Base-by-base conservation (phyloP, 2,797 vertebrate genomes). In the Emydoidea blandingii region DNA sequence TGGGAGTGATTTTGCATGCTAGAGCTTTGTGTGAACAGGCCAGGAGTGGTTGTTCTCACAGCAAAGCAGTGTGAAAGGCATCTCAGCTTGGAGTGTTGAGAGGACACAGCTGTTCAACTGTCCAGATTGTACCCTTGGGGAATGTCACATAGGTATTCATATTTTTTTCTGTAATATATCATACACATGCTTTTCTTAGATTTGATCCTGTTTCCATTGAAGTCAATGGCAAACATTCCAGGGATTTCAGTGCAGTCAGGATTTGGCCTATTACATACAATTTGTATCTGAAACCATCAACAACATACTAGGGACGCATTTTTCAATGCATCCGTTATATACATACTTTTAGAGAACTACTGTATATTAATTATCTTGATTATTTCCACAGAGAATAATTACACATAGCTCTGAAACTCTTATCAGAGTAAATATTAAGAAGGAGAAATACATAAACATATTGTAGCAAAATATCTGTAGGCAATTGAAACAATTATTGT, bases 331-430 rank as follows among this genome's bases (percentile, higher is more conserved):
- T 52, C 52, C 19, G 91, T 84, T 93, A 12, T 5, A 62, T 92
- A 16, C 6, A 56, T 78, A 91, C 74, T 83, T 93, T 96, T 96
- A 81, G 85, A 53, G 6, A 90, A 97, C 54, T 53, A 50, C 11
- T 92, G 31, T 83, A 85, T 95, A 92, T 86, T 95, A 31, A 94
- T 80, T 93, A 90, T 93, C 53, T 62, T 86, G 65, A 92, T 96
- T 96, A 92, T 94, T 96, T 97, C 91, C 95, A 88, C 5, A 65
- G 79, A 95, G 85, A 93, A 94, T 94, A 96, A 94, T 96, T 98
- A 97, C 91, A 53, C 7, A 82, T 57, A 91, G 37, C 65, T 93
- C 83, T 92, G 62, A 94, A 96, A 76, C 54, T 88, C 62, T 95
- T 95, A 57, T 44, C 81, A 93, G 31, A 91, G 72, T 92, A 95